Evolutionary conservation across 2,797 vertebrate species (phyloP), one percentile per base, ranked within the genome.

Genomic region (Anas georgica): DNA sequence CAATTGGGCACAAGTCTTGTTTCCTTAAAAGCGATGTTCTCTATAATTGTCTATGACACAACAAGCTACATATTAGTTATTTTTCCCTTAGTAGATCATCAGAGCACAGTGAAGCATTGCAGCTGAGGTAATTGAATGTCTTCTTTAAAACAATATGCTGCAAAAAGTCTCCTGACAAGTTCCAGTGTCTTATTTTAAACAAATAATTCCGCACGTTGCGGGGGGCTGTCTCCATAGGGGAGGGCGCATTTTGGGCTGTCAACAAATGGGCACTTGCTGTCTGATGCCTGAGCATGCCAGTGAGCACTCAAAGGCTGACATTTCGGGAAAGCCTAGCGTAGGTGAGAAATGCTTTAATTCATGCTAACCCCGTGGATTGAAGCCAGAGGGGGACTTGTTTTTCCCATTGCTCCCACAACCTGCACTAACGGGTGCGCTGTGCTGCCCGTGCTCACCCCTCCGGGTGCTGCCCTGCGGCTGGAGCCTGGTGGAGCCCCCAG

Each of bases 41-140:
- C 96, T 93, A 90, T 96, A 97, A 96, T 97, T 96, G 94, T 94
- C 96, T 95, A 96, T 68, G 84, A 97, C 96, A 95, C 94, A 92
- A 96, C 76, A 92, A 37, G 90, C 93, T 81, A 74, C 87, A 82
- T 91, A 94, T 96, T 92, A 95, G 94, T 95, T 86, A 79, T 93
- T 92, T 95, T 93, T 94, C 95, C 94, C 91, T 94, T 95, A 93
- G 90, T 88, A 93, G 95, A 96, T 96, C 95, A 93, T 96, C 95
- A 77, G 96, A 97, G 92, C 94, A 95, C 90, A 82, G 55, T 90
- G 59, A 76, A 93, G 93, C 88, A 72, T 77, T 67, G 78, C 52
- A 41, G 91, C 93, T 31, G 94, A 95, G 95, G 94, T 97, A 88
- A 97, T 77, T 88, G 94, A 96, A 95, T 85, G 86, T 94, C 95